Evolutionary conservation across 2,888 invertebrate species (phyloP), one percentile per base, ranked within the genome.

Genomic region (Napeogenes inachia): DNA sequence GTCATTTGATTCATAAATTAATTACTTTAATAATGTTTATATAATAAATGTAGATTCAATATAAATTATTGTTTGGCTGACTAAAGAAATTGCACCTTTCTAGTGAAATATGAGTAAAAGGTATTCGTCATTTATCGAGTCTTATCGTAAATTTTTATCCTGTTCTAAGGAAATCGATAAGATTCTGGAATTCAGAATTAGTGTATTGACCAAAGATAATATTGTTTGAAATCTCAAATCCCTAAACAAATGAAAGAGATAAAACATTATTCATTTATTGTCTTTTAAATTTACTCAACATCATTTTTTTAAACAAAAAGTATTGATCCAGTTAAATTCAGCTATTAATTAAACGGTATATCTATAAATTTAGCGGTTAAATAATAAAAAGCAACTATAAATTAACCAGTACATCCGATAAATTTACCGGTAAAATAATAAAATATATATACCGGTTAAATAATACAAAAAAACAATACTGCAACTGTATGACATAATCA

Each of bases 141-240:
- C 30, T 55, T 61, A 59, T 56, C 53, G 33, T 55, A 21, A 21
- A 33, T 13, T 38, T 4, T 56, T 45, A 54, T 42, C 46, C 55
- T 38, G 33, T 63, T 63, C 60, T 21, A 45, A 61, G 55, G 60
- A 61, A 21, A 61, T 45, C 38, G 63, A 63, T 63, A 63, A 63
- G 35, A 61, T 56, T 61, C 61, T n/a, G 56, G 61, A 57, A 61
- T 63, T 60, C 12, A 10, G 45, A 54, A 53, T 61, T 60, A 57
- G 60, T 12, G 57, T 45, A 55, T 42, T 54, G 33, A 13, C 13
- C 47, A 53, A 55, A 21, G 57, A 63, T 63, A 63, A 54, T 47
- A 55, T 57, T 63, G 57, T 61, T 58, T 55, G 60, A 60, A 10
- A 57, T 45, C 55, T 57, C 57, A 6, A 50, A 50, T 30, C 30